Conservation (phyloP, 1,140 invertebrate species). For the Zaprionus lachaisei region DNA sequence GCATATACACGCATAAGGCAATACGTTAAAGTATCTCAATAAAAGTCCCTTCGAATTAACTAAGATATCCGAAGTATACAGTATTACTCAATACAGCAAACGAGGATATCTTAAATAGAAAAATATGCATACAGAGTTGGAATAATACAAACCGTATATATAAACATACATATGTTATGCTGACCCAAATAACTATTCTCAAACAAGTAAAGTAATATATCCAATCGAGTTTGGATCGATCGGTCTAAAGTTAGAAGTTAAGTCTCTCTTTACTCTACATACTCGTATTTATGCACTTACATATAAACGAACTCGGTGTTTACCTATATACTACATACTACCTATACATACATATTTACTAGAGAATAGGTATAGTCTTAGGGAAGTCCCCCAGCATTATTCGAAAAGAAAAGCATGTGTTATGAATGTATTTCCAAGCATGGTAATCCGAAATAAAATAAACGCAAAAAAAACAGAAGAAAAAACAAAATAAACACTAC, state of each 20-base stretch:
- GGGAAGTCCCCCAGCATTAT: constrained; percentile 50
- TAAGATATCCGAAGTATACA: neutral
- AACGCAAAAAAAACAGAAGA: constrained; percentile 3
- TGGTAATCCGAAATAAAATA: constrained; percentile 67
- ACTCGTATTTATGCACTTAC: constrained; percentile 31
- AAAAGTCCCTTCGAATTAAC: neutral
- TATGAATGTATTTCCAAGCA: constrained; percentile 64
- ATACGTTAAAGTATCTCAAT: neutral
- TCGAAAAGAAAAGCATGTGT: constrained; percentile 39
- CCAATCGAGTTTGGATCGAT: neutral
- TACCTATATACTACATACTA: constrained; percentile 11
- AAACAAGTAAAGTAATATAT: neutral
- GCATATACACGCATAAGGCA: neutral
- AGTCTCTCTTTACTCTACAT: constrained; percentile 26
- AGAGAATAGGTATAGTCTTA: constrained; percentile 46
- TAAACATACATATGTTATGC: neutral
- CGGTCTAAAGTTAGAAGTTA: neutral
- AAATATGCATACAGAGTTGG: neutral
- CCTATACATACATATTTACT: constrained; percentile 18
- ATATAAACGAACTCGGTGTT: constrained; percentile 23
- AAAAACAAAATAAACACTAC: constrained; percentile 49
- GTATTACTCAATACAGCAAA: neutral
- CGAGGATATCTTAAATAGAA: neutral
- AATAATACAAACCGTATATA: neutral
- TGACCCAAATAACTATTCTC: neutral